Conservation (phyloP, 30 jellyfish, hydroid and myxozoan genomes). For the Aurelia sp. region DNA sequence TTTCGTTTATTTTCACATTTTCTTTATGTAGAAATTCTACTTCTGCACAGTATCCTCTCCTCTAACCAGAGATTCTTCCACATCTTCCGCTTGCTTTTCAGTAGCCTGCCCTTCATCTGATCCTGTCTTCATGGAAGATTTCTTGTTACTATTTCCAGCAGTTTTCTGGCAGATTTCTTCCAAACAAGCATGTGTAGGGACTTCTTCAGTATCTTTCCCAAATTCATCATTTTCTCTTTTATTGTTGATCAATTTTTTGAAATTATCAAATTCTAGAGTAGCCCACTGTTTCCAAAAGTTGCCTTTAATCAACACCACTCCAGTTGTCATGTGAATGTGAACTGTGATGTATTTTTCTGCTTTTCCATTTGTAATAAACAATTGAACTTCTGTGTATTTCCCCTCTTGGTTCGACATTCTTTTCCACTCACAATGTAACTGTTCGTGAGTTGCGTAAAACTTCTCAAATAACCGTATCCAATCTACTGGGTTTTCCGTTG, state of each 20-base stretch:
- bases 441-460: not conserved
- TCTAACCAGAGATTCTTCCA: not conserved
- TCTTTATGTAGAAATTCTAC: conserved; percentile 1
- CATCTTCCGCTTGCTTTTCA: conserved; percentile 6
- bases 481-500: not conserved
- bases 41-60: not conserved
- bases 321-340: conserved; percentile 14
- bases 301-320: conserved; percentile 4
- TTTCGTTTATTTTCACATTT: not conserved
- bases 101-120: not conserved
- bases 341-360: conserved; percentile 10
- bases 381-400: conserved; percentile 10
- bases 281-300: conserved; percentile 31
- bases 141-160: not conserved
- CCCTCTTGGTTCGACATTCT: conserved; percentile 20
- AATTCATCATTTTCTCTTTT: not conserved
- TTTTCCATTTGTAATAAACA: not conserved
- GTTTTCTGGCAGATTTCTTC: too few relatives aligned
- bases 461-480: not conserved
- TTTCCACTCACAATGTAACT: not conserved
- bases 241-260: not conserved
- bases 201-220: not conserved
- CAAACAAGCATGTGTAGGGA: too few relatives aligned
- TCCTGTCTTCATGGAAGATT: not conserved
- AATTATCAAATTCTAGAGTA: not conserved